A percentile compares a stretch with the other conserved stretches of the same genome.
These are phyloP conservation scores for Rhabdomys dilectus DNA, from an alignment of 2,113 vertebrate species.

Conservation along the genomic window DNA sequence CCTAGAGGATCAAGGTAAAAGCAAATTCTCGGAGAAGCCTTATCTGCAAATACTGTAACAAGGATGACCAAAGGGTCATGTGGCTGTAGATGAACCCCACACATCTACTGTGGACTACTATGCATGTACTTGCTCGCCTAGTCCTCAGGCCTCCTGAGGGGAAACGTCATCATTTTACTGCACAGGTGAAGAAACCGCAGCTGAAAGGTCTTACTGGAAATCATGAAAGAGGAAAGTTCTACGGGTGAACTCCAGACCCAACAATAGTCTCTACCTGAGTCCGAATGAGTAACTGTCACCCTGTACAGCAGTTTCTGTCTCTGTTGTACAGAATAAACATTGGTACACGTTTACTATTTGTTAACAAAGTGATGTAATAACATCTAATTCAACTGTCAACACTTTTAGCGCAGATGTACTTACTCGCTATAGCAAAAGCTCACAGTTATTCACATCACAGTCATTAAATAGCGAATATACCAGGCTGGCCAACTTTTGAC, in stretches of 20 bases:
- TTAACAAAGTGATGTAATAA: conserved; percentile 48
- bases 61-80: background rate
- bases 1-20: conserved; percentile 40
- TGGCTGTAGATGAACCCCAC: background rate
- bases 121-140: background rate
- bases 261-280: background rate
- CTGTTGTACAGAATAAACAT: conserved; percentile 42
- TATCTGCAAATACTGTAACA: conserved; percentile 4
- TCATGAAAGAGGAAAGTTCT: background rate
- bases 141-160: background rate
- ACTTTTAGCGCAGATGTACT: background rate
- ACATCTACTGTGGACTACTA: background rate
- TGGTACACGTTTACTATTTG: background rate
- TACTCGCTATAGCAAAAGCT: background rate
- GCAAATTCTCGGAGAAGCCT: conserved; percentile 28
- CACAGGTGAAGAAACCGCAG: background rate
- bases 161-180: background rate
- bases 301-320: background rate
- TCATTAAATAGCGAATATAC: conserved; percentile 45
- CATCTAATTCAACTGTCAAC: conserved; percentile 35
- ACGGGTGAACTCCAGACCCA: background rate
- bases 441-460: background rate
- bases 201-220: conserved; percentile 22
- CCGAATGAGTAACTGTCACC: background rate
- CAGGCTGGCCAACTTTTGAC: background rate